Evolutionary conservation across 1,140 invertebrate species (phyloP), one percentile per base, ranked within the genome.

Genomic region (Drosophila ironensis): DNA sequence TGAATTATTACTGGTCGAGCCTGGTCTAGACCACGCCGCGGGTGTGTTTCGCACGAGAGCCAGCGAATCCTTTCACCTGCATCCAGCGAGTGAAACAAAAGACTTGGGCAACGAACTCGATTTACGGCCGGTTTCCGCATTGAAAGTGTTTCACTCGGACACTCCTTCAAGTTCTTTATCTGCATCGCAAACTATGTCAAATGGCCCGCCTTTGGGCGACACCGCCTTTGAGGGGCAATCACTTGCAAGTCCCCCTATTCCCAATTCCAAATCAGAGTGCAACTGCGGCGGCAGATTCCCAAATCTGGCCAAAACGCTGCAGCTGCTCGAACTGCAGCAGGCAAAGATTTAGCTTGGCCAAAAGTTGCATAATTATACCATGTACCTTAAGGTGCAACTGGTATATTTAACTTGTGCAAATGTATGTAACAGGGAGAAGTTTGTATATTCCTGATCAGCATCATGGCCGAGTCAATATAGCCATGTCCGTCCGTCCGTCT

Each of bases 51-150:
- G 61, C 54, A 24, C 37, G 47, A 73, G 37, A 78, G 35, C 50
- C 48, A 54, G 52, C 59, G 37, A 25, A 71, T 80, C 75, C 75
- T 80, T 80, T 80, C 75, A 80, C 75, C 75, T 81, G 76, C 52
- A 56, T 51, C 12, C 7, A 12, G 14, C 20, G 37, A 48, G 8
- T 57, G 33, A 71, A 81, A 80, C 84, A 84, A 88, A 88, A 88
- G 84, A 88, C 84, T 84, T 69, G 80, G 76, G 84, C 67, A 84
- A 80, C 78, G 72, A 88, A 84, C 74, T 53, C 54, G 66, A 48
- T 1, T 27, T 5, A n/a, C 24, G 45, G 24, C 30, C 33, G 20
- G 38, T 80, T 78, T 78, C 76, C 76, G 70, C 51, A 66, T 78
- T 59, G 75, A 78, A 74, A 80, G 75, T 74, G 44, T 25, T 56